Evolutionary conservation across 1,140 invertebrate genomes (phyloP), one percentile per base, ranked within the genome.

Genomic region (Metopolophium dirhodum): DNA sequence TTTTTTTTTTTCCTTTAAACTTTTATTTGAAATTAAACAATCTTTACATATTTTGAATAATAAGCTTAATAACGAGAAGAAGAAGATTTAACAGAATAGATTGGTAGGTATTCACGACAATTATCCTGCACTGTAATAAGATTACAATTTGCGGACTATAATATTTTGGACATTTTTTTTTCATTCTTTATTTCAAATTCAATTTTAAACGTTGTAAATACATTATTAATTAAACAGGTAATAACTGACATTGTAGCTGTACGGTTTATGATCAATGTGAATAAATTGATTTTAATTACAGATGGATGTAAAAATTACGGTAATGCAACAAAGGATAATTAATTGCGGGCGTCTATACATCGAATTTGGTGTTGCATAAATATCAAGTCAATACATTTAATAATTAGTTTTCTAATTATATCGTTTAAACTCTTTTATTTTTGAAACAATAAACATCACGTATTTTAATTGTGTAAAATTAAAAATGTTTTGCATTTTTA

Each of bases 301-400:
- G 37, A 45, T 45, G 83, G 23, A 86, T 45, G 23, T 26, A 86
- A 22, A 45, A 86, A 45, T 86, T 30, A 86, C 23, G 23, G 83
- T 86, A 45, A 86, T 41, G 23, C 37, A 45, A 86, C 37, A 86
- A 86, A 86, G 41, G 83, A 86, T 86, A 45, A 86, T 86, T 86
- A 41, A 86, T 41, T 45, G 41, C 4, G 37, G 4, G 4, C 83
- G 3, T 45, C 41, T 45, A 26, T 77, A 77, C 11, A 86, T 86
- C 41, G 23, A 41, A 86, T 86, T 86, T 26, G 7, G 37, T 30
- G 83, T 41, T 41, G 83, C 83, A 86, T 86, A 86, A 26, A 41
- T 45, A 26, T 45, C 83, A 86, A 86, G 22, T 45, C 37, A 45
- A 86, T 86, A 45, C 37, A 45, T 86, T 86, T 26, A 86, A 41